Evolutionary conservation across 92 coral and sea anemone genomes (phyloP).

Genomic region (Palythoa heliodiscus): DNA sequence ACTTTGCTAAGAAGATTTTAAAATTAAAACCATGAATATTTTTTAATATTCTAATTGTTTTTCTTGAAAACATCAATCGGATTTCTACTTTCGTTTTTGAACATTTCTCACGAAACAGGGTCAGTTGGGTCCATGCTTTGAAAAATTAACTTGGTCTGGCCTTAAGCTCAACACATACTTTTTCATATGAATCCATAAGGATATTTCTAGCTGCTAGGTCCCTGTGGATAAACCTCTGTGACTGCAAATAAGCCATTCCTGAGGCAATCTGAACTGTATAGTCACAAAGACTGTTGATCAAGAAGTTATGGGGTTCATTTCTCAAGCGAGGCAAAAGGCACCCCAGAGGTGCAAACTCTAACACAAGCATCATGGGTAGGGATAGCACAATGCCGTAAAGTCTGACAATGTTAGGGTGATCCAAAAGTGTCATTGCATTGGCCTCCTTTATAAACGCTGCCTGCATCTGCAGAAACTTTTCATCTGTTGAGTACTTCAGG

Average conservation of each 20-base stretch:
- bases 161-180: slow-evolving; percentile 33
- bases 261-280: slow-evolving; percentile 94
- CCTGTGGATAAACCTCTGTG: slow-evolving; percentile 91
- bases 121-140: too few relatives aligned
- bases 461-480: slow-evolving; percentile 83
- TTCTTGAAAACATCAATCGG: too few relatives aligned
- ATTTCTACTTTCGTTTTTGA: too few relatives aligned
- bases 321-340: slow-evolving; percentile 74
- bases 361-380: slow-evolving; percentile 85
- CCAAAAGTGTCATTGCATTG: slow-evolving; percentile 91
- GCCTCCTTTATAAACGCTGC: slow-evolving; percentile 94
- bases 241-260: slow-evolving; percentile 95
- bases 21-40: too few relatives aligned
- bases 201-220: slow-evolving; percentile 93
- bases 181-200: slow-evolving; percentile 80
- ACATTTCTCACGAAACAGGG: too few relatives aligned
- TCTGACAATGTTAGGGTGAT: slow-evolving; percentile 88
- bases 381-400: slow-evolving; percentile 89
- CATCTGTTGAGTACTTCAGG: slow-evolving; percentile 74
- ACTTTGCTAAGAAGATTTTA: too few relatives aligned
- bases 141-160: too few relatives aligned
- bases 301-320: slow-evolving; percentile 75
- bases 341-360: slow-evolving; percentile 89
- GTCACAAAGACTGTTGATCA: slow-evolving; percentile 76
- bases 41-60: too few relatives aligned